Base-by-base conservation (phyloP, 2,888 invertebrate species). In the Dioctria linearis region DNA sequence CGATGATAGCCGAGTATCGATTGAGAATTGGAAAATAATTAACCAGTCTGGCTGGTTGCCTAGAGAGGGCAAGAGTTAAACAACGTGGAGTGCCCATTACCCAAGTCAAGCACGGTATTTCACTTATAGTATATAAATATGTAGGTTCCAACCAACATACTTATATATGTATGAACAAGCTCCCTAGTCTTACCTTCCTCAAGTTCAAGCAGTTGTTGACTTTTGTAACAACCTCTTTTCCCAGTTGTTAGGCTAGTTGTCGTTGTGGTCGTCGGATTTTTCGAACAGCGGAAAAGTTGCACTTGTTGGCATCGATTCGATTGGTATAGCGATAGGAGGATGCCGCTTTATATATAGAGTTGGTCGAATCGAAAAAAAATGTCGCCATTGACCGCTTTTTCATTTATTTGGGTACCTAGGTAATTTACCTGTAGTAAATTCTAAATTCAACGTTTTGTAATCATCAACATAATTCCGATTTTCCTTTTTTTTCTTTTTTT, bases 341-440 rank as follows among this genome's bases (percentile, higher is more conserved):
- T 25, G 25, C 25, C 25, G 1, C n/a, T n/a, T n/a, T n/a, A n/a
- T n/a, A n/a, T n/a, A n/a, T 13, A 9, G n/a, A 57, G 57, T 40
- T 51, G 69, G 4, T 54, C 11, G 11, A 54, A 54, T 46, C 49
- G 49, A 5, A 46, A 73, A n/a, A 73, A 73, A 59, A 57, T 42
- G 73, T 73, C 57, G 73, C 73, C 54, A 73, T 42, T 73, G 73
- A 39, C 54, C 59, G 73, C 59, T 73, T 57, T 73, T 73, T 73
- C 57, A 57, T 59, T 73, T 73, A 59, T 57, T 73, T 73, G 54
- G 59, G 42, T 57, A 59, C 40, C 57, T 73, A 73, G 25, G 25
- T 25, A 25, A 25, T 25, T 25, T 73, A 40, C 57, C 57, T 57
- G 40, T 11, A 13, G 9, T 42, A 57, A 73, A 73, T 73, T 73